Evolutionary conservation across 2,888 invertebrate genomes (phyloP), one percentile per base, ranked within the genome.

Genomic region (Lasioglossum zephyrum): DNA sequence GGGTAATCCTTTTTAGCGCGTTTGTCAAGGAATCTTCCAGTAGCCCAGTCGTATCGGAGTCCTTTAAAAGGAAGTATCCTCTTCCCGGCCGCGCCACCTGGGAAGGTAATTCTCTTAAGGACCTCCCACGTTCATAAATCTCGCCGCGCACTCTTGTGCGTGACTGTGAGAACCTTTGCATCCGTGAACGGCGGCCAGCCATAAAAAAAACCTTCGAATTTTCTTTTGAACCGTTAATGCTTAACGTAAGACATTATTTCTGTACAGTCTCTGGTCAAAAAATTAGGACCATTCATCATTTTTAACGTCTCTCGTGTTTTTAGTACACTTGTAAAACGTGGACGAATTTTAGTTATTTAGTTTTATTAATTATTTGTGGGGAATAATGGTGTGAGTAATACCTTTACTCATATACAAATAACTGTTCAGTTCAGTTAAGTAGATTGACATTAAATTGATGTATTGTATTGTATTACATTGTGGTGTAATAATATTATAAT

Each of bases 31-130:
- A 85, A 82, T 88, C 79, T 86, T 81, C 73, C 77, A 41, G 60
- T 77, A 63, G 82, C 74, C 76, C 60, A 31, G 53, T 72, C 77
- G 83, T 82, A 88, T 87, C 87, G 86, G 69, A 79, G 76, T 83
- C 81, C 81, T 87, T 88, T 86, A 86, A 82, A 87, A 79, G 80
- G 80, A 77, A 87, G 74, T 75, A 81, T 74, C 77, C 76, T 76
- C 83, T 73, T 87, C 31, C 81, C 22, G 57, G 85, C 75, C 66
- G 77, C 77, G 79, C 82, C 84, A 91, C 90, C 86, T 91, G 88
- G 81, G 77, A 87, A 91, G 86, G 87, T 91, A 90, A 91, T 92
- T 91, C 91, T 89, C 82, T 90, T 89, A 88, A 88, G 84, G 85
- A 90, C 84, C 84, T 82, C 77, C 83, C 72, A 41, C 80, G 80